phyloP scores from a whole-genome alignment of 2,113 vertebrate genomes.

The Neopipo cinnamomea region DNA sequence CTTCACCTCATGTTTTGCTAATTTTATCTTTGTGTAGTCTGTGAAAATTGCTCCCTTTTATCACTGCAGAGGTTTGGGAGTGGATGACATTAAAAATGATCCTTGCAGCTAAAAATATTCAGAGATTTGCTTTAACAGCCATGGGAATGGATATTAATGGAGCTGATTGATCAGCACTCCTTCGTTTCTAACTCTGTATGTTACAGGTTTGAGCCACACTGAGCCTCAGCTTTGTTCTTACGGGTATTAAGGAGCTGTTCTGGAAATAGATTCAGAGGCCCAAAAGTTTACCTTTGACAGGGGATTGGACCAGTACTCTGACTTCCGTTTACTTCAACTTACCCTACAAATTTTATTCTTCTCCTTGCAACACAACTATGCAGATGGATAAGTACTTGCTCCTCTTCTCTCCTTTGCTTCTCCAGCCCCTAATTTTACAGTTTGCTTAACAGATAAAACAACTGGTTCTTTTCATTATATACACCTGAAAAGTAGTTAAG shows the following conservation, averaged over 20 bases:
- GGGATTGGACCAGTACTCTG: neutral
- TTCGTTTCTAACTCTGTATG: neutral
- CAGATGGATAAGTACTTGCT: neutral
- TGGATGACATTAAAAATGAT: constrained; percentile 45
- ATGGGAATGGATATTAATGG: neutral
- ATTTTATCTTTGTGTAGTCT: constrained; percentile 54
- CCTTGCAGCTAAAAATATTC: constrained; percentile 55
- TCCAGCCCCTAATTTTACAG: neutral
- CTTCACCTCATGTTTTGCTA: constrained; percentile 55
- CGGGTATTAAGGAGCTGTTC: constrained; percentile 38
- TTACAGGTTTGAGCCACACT: neutral
- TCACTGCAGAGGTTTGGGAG: constrained; percentile 64
- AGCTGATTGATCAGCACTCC: neutral
- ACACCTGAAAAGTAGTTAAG: neutral
- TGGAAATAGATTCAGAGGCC: constrained; percentile 19
- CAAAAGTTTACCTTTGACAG: constrained; percentile 12
- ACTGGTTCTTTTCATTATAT: neutral
- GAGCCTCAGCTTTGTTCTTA: constrained; percentile 46
- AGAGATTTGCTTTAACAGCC: constrained; percentile 34
- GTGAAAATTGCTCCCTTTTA: constrained; percentile 61
- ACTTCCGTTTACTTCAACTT: constrained; percentile 29
- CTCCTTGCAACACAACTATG: neutral
- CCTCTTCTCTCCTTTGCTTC: neutral
- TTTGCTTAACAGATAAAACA: neutral
- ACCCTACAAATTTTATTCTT: neutral